phyloP scores from a whole-genome alignment of 2,113 vertebrate genomes.

The Chunga burmeisteri region DNA sequence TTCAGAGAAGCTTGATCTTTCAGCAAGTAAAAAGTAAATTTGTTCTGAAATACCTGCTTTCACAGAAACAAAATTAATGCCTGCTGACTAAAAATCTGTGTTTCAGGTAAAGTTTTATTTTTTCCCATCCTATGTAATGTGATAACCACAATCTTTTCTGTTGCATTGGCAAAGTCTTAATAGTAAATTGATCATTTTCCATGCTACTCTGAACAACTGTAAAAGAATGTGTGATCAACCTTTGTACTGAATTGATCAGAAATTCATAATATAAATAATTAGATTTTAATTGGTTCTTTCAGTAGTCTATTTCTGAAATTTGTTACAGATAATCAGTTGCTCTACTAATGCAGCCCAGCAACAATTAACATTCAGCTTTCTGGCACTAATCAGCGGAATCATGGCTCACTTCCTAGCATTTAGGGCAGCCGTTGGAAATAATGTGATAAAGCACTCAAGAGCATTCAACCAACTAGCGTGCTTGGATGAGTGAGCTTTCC shows the following conservation, averaged over 20 bases:
- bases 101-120: neutral
- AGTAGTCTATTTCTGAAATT: constrained; percentile 46
- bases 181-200: neutral
- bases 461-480: neutral
- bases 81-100: neutral
- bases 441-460: constrained; percentile 47
- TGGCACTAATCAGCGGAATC: constrained; percentile 16
- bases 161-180: neutral
- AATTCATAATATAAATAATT: constrained; percentile 46
- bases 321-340: constrained; percentile 25
- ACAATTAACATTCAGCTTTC: constrained; percentile 46
- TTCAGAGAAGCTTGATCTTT: neutral
- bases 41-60: neutral
- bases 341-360: neutral
- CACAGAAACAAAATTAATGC: neutral
- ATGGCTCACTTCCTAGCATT: constrained; percentile 27
- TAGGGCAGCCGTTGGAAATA: constrained; percentile 48
- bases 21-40: neutral
- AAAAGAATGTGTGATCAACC: neutral
- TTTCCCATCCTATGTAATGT: neutral
- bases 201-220: neutral
- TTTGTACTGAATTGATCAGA: constrained; percentile 17
- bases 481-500: constrained; percentile 49
- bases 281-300: constrained; percentile 59
- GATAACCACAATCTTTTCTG: neutral